Conservation (phyloP, 2,113 vertebrate genomes). For the Psittacara wagleri region DNA sequence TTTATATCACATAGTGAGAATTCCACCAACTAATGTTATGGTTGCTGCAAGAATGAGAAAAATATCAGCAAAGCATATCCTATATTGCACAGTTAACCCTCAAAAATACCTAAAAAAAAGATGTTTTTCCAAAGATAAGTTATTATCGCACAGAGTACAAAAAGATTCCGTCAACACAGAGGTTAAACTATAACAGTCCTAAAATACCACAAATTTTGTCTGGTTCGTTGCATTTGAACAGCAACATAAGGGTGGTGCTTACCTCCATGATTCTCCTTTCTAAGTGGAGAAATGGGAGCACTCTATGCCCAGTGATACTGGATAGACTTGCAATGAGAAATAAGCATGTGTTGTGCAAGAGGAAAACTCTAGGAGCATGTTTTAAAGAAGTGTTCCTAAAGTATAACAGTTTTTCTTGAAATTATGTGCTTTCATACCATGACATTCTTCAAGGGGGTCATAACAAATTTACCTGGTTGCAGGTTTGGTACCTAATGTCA, state of each 20-base stretch:
- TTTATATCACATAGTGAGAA: not conserved
- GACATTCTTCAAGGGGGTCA: not conserved
- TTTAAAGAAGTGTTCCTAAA: not conserved
- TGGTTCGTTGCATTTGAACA: not conserved
- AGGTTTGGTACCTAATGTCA: not conserved
- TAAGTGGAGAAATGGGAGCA: not conserved
- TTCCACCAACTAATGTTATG: not conserved
- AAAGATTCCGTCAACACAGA: not conserved
- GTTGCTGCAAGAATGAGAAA: not conserved
- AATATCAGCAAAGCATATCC: not conserved
- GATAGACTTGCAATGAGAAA: not conserved
- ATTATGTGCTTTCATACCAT: not conserved
- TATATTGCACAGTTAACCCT: not conserved
- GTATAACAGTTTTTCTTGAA: not conserved
- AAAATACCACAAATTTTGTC: not conserved
- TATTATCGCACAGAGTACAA: not conserved
- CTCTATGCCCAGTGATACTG: not conserved
- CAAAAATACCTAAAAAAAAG: not conserved
- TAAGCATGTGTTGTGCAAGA: not conserved
- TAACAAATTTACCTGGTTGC: not conserved
- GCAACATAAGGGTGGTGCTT: not conserved
- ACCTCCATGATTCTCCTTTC: not conserved
- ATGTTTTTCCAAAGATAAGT: not conserved
- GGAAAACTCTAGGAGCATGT: not conserved
- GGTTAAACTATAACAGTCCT: not conserved